phyloP scores from a whole-genome alignment of 1,140 invertebrate species.

The Drosophila pectinifera region DNA sequence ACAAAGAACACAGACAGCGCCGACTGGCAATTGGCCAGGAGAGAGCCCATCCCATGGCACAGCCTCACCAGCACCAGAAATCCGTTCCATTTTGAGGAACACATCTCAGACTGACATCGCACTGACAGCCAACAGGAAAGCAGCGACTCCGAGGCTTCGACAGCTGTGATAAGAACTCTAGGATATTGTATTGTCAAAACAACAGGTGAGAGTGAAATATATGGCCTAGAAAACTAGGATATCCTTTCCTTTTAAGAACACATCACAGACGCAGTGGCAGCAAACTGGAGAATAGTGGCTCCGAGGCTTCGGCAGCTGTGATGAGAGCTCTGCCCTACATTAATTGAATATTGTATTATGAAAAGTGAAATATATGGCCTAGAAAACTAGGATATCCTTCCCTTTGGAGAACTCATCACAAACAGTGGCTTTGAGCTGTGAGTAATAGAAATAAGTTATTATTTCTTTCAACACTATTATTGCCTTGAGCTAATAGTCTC shows the following conservation, averaged over 20 bases:
- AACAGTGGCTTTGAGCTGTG: not conserved
- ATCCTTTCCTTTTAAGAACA: too few species aligned
- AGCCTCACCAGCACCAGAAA: constrained; percentile 13
- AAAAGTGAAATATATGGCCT: not conserved
- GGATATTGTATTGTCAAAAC: not conserved
- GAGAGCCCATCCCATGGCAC: not conserved
- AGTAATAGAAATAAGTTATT: too few species aligned
- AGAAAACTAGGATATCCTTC: not conserved
- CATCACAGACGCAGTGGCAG: not conserved
- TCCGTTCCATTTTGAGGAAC: not conserved
- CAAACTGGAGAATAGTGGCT: constrained; percentile 7
- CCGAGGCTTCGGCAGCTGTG: constrained; percentile 3
- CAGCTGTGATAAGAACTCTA: constrained; percentile 1
- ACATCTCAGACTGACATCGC: too few species aligned
- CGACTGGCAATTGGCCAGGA: constrained; percentile 44
- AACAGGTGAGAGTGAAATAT: not conserved
- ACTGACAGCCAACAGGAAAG: constrained; percentile 3
- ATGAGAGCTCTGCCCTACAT: not conserved
- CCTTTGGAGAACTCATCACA: too few species aligned
- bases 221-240: not conserved
- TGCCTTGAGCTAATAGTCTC: not conserved
- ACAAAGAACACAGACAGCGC: constrained; percentile 23
- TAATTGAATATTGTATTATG: not conserved
- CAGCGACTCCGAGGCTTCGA: constrained; percentile 10
- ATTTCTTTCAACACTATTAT: not conserved